These are phyloP conservation scores for Drosophila kambysellisi DNA, from an alignment of 2,888 invertebrate species.

Conservation along the genomic window DNA sequence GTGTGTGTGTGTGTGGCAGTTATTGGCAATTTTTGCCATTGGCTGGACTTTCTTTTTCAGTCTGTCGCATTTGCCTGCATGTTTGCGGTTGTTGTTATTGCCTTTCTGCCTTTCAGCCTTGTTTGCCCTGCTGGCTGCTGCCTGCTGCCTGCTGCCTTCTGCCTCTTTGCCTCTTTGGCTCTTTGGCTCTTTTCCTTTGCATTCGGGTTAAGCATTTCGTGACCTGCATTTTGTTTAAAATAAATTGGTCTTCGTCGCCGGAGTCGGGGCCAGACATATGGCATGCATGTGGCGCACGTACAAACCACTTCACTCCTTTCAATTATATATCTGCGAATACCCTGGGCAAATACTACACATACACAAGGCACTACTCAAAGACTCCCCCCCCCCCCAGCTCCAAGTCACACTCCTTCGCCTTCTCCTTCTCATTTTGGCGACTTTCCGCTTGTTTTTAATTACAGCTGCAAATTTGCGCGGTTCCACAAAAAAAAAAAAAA, in stretches of 20 bases:
- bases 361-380: constrained; percentile 17
- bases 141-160: constrained; percentile 16
- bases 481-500: not conserved
- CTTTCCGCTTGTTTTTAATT: constrained; percentile 63
- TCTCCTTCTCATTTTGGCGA: constrained; percentile 12
- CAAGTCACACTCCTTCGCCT: constrained; percentile 16
- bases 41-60: constrained; percentile 58
- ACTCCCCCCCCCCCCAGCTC: not conserved
- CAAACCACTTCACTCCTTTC: constrained; percentile 78
- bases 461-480: constrained; percentile 56
- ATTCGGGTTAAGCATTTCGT: constrained; percentile 77
- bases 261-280: constrained; percentile 61
- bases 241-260: constrained; percentile 69
- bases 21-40: constrained; percentile 52
- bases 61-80: constrained; percentile 51
- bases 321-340: constrained; percentile 69
- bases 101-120: constrained; percentile 5
- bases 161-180: not conserved
- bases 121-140: constrained; percentile 9
- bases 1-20: constrained; percentile 13
- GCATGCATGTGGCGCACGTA: constrained; percentile 80
- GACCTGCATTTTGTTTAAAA: constrained; percentile 80
- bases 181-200: constrained; percentile 27
- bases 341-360: constrained; percentile 12
- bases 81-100: constrained; percentile 39